Percentiles rank a stretch among this genome's conserved stretches.
These are phyloP conservation scores for Hydrocynus forskahlii DNA, from an alignment of 2,797 vertebrate genomes.

Conservation along the genomic window DNA sequence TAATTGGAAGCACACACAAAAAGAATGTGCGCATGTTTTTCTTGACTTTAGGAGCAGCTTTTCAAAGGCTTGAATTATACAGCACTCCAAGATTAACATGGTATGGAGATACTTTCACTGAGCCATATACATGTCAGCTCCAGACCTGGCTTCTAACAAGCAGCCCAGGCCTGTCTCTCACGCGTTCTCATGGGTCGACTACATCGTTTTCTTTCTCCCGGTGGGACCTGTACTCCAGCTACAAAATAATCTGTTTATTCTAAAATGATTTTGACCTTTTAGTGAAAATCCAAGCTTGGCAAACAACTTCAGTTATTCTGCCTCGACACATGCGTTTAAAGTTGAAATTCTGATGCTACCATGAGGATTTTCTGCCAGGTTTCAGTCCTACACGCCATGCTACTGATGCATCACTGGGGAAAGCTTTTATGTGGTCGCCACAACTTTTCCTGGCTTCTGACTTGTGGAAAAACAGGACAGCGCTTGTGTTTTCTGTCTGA, in stretches of 20 bases:
- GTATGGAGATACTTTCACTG: constrained; percentile 39
- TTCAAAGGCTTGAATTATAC: constrained; percentile 65
- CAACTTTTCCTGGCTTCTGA: constrained; percentile 48
- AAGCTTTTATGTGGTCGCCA: constrained; percentile 45
- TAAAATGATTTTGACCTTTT: background rate
- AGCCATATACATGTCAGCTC: constrained; percentile 61
- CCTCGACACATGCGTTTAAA: constrained; percentile 6
- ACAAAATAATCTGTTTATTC: constrained; percentile 14
- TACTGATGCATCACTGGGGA: constrained; percentile 37
- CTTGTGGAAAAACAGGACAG: constrained; percentile 40
- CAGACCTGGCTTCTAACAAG: constrained; percentile 47
- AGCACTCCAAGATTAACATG: constrained; percentile 57
- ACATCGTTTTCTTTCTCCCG: constrained; percentile 13
- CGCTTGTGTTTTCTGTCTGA: constrained; percentile 17
- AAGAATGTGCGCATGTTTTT: constrained; percentile 59
- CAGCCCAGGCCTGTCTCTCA: constrained; percentile 22
- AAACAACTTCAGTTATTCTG: background rate
- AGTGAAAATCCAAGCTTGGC: background rate
- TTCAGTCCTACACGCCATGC: constrained; percentile 33
- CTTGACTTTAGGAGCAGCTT: constrained; percentile 46
- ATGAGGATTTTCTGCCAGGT: constrained; percentile 8
- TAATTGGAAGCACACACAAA: constrained; percentile 64
- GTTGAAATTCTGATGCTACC: constrained; percentile 23
- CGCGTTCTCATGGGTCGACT: constrained; percentile 21
- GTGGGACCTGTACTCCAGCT: background rate